Evolutionary conservation across 2,113 vertebrate genomes (phyloP).

Genomic region (Triplophysa dalaica): DNA sequence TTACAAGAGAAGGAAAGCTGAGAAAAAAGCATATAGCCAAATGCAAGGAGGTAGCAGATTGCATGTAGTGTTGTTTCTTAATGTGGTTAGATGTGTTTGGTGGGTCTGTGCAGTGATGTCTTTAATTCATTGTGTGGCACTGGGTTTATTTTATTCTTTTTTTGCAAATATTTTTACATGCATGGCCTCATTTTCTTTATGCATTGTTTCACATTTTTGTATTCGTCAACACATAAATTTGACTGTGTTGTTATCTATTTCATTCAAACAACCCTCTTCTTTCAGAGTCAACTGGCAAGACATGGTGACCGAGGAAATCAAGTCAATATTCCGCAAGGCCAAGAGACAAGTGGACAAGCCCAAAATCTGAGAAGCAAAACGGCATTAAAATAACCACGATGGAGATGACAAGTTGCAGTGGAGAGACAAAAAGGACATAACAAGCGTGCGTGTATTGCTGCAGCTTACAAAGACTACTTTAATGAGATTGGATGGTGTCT

Average conservation of each 20-base stretch:
- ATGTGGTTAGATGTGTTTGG: slow-evolving; percentile 17
- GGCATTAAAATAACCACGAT: not conserved
- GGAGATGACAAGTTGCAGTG: slow-evolving; percentile 4
- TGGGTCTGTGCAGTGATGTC: slow-evolving; percentile 11
- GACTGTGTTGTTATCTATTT: not conserved
- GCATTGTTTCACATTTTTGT: slow-evolving; percentile 17
- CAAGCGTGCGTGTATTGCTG: slow-evolving; percentile 57
- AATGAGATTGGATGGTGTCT: slow-evolving; percentile 75
- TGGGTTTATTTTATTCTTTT: not conserved
- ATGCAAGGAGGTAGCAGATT: slow-evolving; percentile 77
- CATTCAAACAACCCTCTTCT: slow-evolving; percentile 18
- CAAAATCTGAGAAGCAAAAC: slow-evolving; percentile 62
- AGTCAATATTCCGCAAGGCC: slow-evolving; percentile 76
- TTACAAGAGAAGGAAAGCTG: slow-evolving; percentile 84
- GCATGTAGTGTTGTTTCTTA: slow-evolving; percentile 48
- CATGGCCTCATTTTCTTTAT: not conserved
- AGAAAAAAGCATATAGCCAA: slow-evolving; percentile 76
- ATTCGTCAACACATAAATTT: not conserved
- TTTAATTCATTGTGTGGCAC: not conserved
- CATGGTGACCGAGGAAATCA: slow-evolving; percentile 83
- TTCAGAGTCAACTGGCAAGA: slow-evolving; percentile 83
- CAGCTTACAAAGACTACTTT: slow-evolving; percentile 73
- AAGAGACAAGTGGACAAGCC: slow-evolving; percentile 72
- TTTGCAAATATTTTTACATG: not conserved
- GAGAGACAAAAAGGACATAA: slow-evolving; percentile 48